A percentile compares a stretch with the other conserved stretches of the same genome.
Evolutionary conservation across 1,140 invertebrate species (phyloP).

Genomic region (Halesus radiatus): DNA sequence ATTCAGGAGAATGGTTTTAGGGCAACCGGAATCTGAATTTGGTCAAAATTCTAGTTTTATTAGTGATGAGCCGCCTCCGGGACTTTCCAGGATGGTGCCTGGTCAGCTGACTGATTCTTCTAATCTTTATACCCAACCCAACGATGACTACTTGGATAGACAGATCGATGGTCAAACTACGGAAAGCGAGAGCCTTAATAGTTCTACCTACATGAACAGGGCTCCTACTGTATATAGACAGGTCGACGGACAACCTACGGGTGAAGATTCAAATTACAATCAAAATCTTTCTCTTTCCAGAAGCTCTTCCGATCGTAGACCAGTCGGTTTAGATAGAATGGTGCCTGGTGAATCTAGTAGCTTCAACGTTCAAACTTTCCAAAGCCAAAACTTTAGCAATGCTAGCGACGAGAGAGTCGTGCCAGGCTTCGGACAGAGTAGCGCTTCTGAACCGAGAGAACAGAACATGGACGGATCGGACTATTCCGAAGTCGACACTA

Average conservation of each 20-base stretch:
- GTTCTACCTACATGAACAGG: constrained; percentile 50
- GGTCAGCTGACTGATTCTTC: constrained; percentile 67
- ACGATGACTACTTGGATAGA: constrained; percentile 66
- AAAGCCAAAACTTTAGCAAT: constrained; percentile 61
- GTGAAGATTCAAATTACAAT: constrained; percentile 61
- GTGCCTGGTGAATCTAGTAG: constrained; percentile 67
- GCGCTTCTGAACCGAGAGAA: constrained; percentile 63
- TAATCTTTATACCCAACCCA: constrained; percentile 62
- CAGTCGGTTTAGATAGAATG: constrained; percentile 67
- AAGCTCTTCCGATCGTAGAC: constrained; percentile 61
- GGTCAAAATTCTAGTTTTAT: constrained; percentile 67
- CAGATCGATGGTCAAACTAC: constrained; percentile 67
- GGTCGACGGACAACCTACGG: constrained; percentile 65
- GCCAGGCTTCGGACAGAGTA: constrained; percentile 66
- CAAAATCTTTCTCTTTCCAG: constrained; percentile 58
- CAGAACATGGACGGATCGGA: constrained; percentile 69
- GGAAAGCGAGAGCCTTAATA: constrained; percentile 55
- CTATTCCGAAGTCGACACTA: constrained; percentile 63
- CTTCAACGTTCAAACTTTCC: constrained; percentile 61
- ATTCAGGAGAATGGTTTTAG: constrained; percentile 74
- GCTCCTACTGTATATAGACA: constrained; percentile 61
- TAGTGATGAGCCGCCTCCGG: constrained; percentile 71
- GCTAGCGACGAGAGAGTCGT: constrained; percentile 68
- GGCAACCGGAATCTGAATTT: constrained; percentile 74
- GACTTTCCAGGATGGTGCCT: constrained; percentile 72